Evolutionary conservation across 2,113 vertebrate genomes (phyloP), one percentile per base, ranked within the genome.

Genomic region (Etheostoma cragini): DNA sequence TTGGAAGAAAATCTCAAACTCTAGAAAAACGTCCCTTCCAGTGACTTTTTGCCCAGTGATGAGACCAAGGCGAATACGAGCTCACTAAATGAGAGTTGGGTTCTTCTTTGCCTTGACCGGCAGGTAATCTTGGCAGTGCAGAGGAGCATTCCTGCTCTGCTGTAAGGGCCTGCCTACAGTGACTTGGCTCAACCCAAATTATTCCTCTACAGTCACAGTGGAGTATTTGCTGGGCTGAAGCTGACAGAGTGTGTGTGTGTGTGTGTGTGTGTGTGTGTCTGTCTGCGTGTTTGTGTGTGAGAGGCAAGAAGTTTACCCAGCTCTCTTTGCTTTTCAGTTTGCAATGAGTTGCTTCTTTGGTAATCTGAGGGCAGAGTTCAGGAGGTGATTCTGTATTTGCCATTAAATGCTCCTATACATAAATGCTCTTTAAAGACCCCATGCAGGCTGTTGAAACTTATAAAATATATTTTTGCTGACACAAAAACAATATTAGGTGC

Each of bases 41-140:
- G 13, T n/a, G 15, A 5, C 10, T 4, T 53, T 52, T 49, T 88
- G 86, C 91, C 92, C 93, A 35, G 38, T 95, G 93, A 94, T 95
- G 92, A 94, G 64, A 88, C 88, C 90, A 93, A 93, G 92, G 91
- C 90, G 85, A 93, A 91, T 93, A 89, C 30, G 85, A 94, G 89
- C 84, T 66, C 1, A 79, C 86, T 92, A 85, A 84, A 77, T 22
- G 60, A 85, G 80, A 83, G 71, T 35, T 77, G 80, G 84, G 70
- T 68, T 78, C 81, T 82, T 78, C 72, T 82, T 57, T 78, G 76
- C 71, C 77, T 72, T 60, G 22, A 82, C 42, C 77, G 90, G 85
- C 88, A 76, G 85, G 89, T 93, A 92, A 93, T 93, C 91, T 91
- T 94, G 91, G 92, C 77, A 83, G 89, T 67, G 89, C 76, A 85